Base-by-base conservation (phyloP, 2,888 invertebrate genomes). In the Caenorhabditis afra region DNA sequence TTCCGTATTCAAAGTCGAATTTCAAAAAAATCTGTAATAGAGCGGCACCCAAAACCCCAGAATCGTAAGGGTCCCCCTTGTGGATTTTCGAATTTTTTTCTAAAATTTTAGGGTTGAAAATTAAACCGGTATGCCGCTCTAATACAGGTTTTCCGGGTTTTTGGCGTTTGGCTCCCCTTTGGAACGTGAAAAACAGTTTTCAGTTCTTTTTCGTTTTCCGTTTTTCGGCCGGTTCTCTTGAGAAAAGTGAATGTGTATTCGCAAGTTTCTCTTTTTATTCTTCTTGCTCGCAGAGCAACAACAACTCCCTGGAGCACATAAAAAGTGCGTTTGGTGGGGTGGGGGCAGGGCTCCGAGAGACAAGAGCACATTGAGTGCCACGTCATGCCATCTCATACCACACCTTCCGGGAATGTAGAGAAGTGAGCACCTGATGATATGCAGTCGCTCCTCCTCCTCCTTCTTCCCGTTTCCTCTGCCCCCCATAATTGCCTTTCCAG, bases 291-390 rank as follows among this genome's bases (percentile, higher is more conserved):
- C 29, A 4, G 41, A 41, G 41, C 41, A 62, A 61, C 45, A 64
- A 52, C 44, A 59, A 61, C 29, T 45, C 68, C 68, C 45, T 35
- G 44, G 68, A 70, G 62, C 70, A 52, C 61, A 55, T 55, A 62
- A 61, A 62, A 61, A 58, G 37, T 57, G 59, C 37, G 29, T 29
- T 3, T 7, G 3, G 4, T 3, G 7, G 7, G 7, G 29, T 29
- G 29, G 3, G 29, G 3, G 29, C 7, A 7, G 3, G 29, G 3
- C 4, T 29, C 4, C 29, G 4, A 29, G 70, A 55, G 20, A 55
- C 22, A 39, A 49, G 14, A 16, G 29, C 12, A n/a, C 35, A n/a
- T 50, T 22, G 12, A 18, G 45, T 57, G 49, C 49, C 47, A 66
- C 47, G 52, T 55, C 58, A 53, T 53, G n/a, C 16, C 22, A 11